Evolutionary conservation across 2,113 vertebrate species (phyloP), one percentile per base, ranked within the genome.

Genomic region (Craseonycteris thonglongyai): DNA sequence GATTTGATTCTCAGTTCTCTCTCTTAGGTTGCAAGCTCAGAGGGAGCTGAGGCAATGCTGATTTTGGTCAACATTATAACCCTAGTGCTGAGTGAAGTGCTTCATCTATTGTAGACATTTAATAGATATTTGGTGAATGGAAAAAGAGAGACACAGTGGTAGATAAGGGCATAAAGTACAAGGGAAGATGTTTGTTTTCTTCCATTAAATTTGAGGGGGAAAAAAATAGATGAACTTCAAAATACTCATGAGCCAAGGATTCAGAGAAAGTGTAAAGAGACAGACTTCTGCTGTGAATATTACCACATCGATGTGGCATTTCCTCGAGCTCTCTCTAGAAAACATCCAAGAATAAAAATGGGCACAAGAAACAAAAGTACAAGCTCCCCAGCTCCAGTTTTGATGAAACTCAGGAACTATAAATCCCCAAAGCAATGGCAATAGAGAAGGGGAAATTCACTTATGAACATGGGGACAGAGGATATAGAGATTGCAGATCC

Each of bases 311-410:
- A 92, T 76, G 28, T 88, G 65, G 42, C n/a, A 30, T 86, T 89
- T 92, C 59, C 38, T 59, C 66, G 61, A 38, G n/a, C 24, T 90
- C 47, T 93, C 90, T 38, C 30, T 82, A 90, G 75, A 92, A 92
- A 65, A 68, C 49, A 90, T 71, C 35, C 80, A 51, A 35, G 66
- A 33, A 33, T 33, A 69, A 75, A 92, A 93, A 61, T 38, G 47
- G 54, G 10, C 56, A n/a, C 12, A 40, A 42, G 75, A 51, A 66
- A 26, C 12, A 69, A 40, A 88, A 81, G 15, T 30, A 30, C 10
- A 61, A 81, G 71, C 38, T 72, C 28, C n/a, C 54, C 56, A n/a
- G 13, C 30, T 58, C n/a, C n/a, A 76, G 22, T 76, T 87, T 14
- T 83, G 63, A 38, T 72, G 35, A 79, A 92, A 90, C 19, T 30